These are phyloP conservation scores for Syndactyla subalaris DNA, from an alignment of 2,797 vertebrate genomes.

Conservation along the genomic window DNA sequence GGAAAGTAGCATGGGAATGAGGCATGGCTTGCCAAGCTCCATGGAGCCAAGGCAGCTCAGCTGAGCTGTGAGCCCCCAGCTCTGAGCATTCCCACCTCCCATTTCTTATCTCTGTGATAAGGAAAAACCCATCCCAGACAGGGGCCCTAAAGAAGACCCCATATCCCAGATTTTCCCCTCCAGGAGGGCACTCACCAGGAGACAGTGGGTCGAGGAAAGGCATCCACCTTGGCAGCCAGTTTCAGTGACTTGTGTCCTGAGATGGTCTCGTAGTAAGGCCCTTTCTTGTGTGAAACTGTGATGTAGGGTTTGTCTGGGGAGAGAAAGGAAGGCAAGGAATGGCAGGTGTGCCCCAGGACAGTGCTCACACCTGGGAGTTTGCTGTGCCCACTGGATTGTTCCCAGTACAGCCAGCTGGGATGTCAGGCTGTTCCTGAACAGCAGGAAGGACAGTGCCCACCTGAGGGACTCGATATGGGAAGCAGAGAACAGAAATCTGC, in stretches of 20 bases:
- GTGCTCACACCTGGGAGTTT: background rate
- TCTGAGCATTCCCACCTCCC: background rate
- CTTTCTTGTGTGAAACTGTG: slow-evolving; percentile 73
- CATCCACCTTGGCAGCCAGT: slow-evolving; percentile 82
- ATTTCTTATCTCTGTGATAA: background rate
- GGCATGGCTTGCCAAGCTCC: background rate
- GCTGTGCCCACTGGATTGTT: background rate
- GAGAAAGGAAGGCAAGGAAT: background rate
- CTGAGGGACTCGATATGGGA: background rate
- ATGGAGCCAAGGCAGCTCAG: background rate
- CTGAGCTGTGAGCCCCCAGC: background rate
- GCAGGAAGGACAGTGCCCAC: background rate
- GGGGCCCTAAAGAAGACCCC: background rate
- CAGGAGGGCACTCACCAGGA: slow-evolving; percentile 78
- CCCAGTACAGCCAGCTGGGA: background rate
- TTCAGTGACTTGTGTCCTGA: slow-evolving; percentile 77
- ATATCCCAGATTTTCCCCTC: background rate
- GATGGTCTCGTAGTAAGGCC: slow-evolving; percentile 8
- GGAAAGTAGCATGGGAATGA: background rate
- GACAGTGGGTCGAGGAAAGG: slow-evolving; percentile 79
- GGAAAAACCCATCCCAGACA: background rate
- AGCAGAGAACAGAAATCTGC: background rate
- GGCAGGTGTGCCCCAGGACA: background rate
- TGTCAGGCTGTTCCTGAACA: background rate
- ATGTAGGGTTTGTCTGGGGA: slow-evolving; percentile 87